Base-by-base conservation (phyloP, 1,140 invertebrate species). In the Cydia strobilella region DNA sequence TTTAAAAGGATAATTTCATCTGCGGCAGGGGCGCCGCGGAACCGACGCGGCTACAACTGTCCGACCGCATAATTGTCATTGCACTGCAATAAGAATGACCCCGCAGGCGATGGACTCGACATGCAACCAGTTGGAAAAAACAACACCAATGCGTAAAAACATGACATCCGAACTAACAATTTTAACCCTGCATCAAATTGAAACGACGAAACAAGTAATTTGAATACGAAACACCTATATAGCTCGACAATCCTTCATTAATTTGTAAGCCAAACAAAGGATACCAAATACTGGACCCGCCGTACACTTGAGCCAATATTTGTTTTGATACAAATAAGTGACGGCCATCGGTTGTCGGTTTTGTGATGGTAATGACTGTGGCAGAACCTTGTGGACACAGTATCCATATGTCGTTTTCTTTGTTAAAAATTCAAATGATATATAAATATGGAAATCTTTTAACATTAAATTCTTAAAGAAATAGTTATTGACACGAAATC, bases 281-380 rank as follows among this genome's bases (percentile, higher is more conserved):
- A 82, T 79, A 79, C 79, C 83, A 84, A 85, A 87, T 77, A 85
- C 87, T 88, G 90, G 90, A 92, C 90, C 72, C 82, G 73, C 78
- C 78, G 65, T 78, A 84, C 90, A 92, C 90, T 89, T 92, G 90
- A 79, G 80, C 78, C 80, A 92, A 92, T 92, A 91, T 92, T 92
- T 88, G 86, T 85, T 90, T 88, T 90, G 84, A 90, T 89, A 88
- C 88, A 90, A 88, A 85, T 86, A 88, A 86, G 72, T 86, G 87
- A 85, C 89, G 89, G 82, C 89, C 90, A 91, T 86, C 82, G 86
- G 82, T 83, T 86, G 80, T 77, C 80, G 77, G 83, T 85, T 87
- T 92, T 90, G 88, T 92, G 77, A 92, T 92, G 89, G 62, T 91
- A 92, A 92, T 92, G 85, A 87, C 77, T 85, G 75, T 79, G 75